Evolutionary conservation across 2,888 invertebrate species (phyloP), one percentile per base, ranked within the genome.

Genomic region (Chrysodeixis includens): DNA sequence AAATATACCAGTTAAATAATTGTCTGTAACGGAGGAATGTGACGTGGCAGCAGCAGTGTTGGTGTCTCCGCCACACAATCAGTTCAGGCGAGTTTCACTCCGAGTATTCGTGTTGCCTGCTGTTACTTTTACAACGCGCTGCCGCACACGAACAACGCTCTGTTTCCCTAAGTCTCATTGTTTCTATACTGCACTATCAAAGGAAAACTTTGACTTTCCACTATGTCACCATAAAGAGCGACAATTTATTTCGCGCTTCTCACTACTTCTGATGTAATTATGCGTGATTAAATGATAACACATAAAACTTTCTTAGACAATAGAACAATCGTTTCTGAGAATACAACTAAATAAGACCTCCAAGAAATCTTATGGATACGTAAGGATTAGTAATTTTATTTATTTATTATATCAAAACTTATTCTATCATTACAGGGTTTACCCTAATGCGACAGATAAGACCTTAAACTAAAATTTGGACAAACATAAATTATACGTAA

Each of bases 41-140:
- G 90, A 88, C 88, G 90, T 89, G 86, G 86, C 84, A 83, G 81
- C 74, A 56, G 66, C 69, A 69, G 74, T 73, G 70, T 74, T 74
- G 72, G 76, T 79, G 83, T 77, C 82, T 83, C 80, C 78, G 71
- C 63, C 75, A 81, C 86, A 91, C 92, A 93, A 93, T 93, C 94
- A 92, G 92, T 92, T 91, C 92, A 88, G 90, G 83, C 89, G 93
- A 93, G 93, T 95, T 95, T 95, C 95, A 93, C 95, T 90, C 88
- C 83, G 93, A 93, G 93, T 94, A 94, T 95, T 93, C 90, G 92
- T 88, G 46, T 49, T 49, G 46, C 46, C 46, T 49, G 93, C 88
- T 93, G 94, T 93, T 93, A 93, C 93, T 94, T 94, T 94, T 94
- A 92, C 92, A 93, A 94, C 94, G 94, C 93, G 91, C 94, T 88